Evolutionary conservation across 1,140 invertebrate genomes (phyloP), one percentile per base, ranked within the genome.

Genomic region (Phymorhynchus buccinoides): DNA sequence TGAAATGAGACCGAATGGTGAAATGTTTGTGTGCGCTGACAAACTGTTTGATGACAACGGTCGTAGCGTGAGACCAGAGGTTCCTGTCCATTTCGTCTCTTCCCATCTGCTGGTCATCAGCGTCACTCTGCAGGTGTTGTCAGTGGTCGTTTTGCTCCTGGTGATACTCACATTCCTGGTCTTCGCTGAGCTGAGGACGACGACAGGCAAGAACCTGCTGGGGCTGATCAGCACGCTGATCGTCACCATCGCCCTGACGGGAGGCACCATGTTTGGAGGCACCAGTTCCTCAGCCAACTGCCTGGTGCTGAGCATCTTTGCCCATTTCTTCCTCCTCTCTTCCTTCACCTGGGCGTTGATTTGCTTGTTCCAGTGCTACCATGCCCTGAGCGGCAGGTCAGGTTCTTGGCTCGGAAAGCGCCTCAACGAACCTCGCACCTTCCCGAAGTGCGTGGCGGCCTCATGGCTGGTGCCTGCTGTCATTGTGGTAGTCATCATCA

Each of bases 271-370:
- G 52, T 68, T 68, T 12, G 32, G n/a, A n/a, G 12, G n/a, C n/a
- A n/a, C 27, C 7, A 37, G 56, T 9, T 3, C 37, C 14, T 22
- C 32, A 16, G 35, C 3, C 3, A 1, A 2, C 7, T 83, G 81
- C 35, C n/a, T 3, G 66, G 35, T 68, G n/a, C 14, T 83, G 0
- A 62, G 81, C 18, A n/a, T 83, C 22, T 6, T 39, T 16, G 41
- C 56, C 3, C 81, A 83, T 52, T 85, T 85, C 48, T 1, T 85
- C 35, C 52, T 85, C 66, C 66, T 84, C 12, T 78, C 83, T 1
- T 30, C 83, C 3, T 84, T 84, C 41, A 22, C 73, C 68, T 75
- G 68, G 83, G 30, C 48, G 4, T 12, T 78, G 22, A 3, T 77
- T n/a, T 84, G 39, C 42, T 14, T 16, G 7, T 35, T 73, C 27